Conservation (phyloP, 2,113 vertebrate species). For the Strix uralensis region DNA sequence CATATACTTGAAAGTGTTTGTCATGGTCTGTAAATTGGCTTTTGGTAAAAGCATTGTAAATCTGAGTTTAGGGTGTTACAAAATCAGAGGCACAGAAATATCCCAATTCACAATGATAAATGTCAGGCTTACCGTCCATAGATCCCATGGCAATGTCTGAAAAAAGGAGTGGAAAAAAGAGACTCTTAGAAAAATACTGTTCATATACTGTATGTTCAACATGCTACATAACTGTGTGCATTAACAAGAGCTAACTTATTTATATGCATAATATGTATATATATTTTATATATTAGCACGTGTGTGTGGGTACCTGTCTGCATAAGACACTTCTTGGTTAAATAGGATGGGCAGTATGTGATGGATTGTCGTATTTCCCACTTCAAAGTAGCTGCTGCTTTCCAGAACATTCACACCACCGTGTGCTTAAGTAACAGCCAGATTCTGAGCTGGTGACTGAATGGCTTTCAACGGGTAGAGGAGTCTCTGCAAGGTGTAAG, state of each 20-base stretch:
- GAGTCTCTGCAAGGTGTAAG: not conserved
- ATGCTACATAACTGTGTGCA: not conserved
- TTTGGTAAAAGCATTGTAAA: not conserved
- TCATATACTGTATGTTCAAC: not conserved
- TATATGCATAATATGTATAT: not conserved
- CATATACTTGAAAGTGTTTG: not conserved
- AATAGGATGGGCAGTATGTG: not conserved
- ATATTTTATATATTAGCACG: not conserved
- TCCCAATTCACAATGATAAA: not conserved
- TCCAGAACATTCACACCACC: not conserved
- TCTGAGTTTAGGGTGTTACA: not conserved
- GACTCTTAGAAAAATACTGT: conserved; percentile 14
- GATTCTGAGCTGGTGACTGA: not conserved
- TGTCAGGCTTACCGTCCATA: conserved; percentile 89
- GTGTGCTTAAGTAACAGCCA: not conserved
- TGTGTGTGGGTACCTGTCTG: not conserved
- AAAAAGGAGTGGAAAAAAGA: conserved; percentile 23
- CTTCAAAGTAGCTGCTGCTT: not conserved
- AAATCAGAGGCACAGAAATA: not conserved
- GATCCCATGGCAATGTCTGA: conserved; percentile 94
- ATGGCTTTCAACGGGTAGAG: not conserved
- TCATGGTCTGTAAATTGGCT: not conserved
- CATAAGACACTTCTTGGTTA: not conserved
- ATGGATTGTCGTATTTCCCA: not conserved
- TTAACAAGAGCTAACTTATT: not conserved